Conservation (phyloP, 2,113 vertebrate species). For the Ailuropoda melanoleuca region DNA sequence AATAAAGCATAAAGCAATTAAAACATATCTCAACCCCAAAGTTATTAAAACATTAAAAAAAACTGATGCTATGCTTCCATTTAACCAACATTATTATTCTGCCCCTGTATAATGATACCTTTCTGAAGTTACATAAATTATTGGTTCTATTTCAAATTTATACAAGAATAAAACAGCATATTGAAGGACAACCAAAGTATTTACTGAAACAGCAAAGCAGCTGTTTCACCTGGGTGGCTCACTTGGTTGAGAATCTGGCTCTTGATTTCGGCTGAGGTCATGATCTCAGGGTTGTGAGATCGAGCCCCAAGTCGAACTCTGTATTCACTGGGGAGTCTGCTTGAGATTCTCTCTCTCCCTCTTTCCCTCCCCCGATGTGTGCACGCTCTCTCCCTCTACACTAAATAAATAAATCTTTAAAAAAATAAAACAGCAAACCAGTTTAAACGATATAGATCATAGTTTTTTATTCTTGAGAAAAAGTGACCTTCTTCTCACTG, state of each 20-base stretch:
- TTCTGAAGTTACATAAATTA: background rate
- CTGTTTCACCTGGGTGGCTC: background rate
- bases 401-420: background rate
- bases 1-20: background rate
- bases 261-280: background rate
- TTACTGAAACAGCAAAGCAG: constrained; percentile 1
- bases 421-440: background rate
- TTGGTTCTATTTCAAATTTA: constrained; percentile 15
- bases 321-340: background rate
- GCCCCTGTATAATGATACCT: background rate
- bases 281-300: background rate
- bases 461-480: background rate
- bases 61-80: background rate
- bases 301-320: background rate
- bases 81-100: constrained; percentile 1
- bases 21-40: background rate
- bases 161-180: background rate
- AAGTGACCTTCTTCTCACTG: background rate
- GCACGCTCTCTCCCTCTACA: background rate
- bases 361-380: background rate
- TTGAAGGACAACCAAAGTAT: background rate
- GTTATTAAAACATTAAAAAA: background rate
- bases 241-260: background rate
- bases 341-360: background rate
- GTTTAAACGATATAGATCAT: background rate